Conservation (phyloP, 1,140 invertebrate genomes). For the Drosophila azteca region DNA sequence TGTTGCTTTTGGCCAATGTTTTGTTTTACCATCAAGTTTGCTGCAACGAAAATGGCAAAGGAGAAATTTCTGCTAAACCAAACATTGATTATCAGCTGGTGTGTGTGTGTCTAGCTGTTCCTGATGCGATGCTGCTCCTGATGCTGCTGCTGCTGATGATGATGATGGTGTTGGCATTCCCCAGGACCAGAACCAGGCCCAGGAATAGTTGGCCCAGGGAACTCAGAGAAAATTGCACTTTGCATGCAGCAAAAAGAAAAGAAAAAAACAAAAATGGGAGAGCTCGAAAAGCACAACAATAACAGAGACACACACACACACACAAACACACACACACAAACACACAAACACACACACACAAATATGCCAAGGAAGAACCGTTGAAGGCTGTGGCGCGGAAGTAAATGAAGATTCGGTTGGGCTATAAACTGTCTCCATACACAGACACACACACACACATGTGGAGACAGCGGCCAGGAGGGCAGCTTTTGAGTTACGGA, state of each 20-base stretch:
- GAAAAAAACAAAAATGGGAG: not conserved
- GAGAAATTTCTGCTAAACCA: conserved; percentile 74
- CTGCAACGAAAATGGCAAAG: conserved; percentile 52
- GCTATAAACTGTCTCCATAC: conserved; percentile 68
- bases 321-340: too few species aligned
- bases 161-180: conserved; percentile 42
- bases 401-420: conserved; percentile 74
- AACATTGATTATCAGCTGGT: conserved; percentile 79
- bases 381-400: conserved; percentile 66
- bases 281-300: conserved; percentile 20
- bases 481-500: conserved; percentile 76
- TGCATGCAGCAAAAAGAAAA: conserved; percentile 37
- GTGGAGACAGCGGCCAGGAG: conserved; percentile 44
- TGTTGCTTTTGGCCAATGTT: conserved; percentile 67
- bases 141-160: conserved; percentile 41
- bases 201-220: conserved; percentile 25
- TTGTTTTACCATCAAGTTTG: conserved; percentile 64
- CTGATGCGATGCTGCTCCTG: not conserved
- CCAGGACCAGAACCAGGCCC: conserved; percentile 26
- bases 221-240: conserved; percentile 35
- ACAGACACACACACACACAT: conserved; percentile 20
- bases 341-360: not conserved
- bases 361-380: conserved; percentile 28
- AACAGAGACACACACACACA: not conserved
- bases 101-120: conserved; percentile 14